Base-by-base conservation (phyloP, 2,888 invertebrate species). In the Rhagonycha fulva region DNA sequence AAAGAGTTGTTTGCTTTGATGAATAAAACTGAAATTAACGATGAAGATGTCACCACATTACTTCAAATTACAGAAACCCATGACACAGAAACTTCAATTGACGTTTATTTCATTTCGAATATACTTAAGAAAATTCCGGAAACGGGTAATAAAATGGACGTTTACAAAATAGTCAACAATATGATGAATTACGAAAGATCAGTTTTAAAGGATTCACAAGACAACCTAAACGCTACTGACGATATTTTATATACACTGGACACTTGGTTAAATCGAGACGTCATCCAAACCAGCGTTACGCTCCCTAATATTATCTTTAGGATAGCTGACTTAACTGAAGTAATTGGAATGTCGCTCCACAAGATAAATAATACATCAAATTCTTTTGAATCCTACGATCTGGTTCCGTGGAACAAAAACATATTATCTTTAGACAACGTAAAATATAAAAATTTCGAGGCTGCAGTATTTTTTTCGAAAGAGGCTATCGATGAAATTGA, bases 211-310 rank as follows among this genome's bases (percentile, higher is more conserved):
- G 68, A 72, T 12, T 70, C 90, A 79, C 88, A 90, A 9, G 88
- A 88, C 83, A 88, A 88, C 14, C 87, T 92, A 70, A 92, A 92
- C 85, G 91, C 92, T 10, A 92, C 92, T 2, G 92, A 92, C 83
- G 89, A 89, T 10, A 88, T 92, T 75, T 85, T 92, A 66, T 91
- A 91, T 81, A 89, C 90, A 14, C 87, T 92, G 47, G 91, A 90
- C 82, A 87, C 87, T 76, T 88, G 91, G 19, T 88, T 92, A 78
- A 89, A 90, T 83, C 85, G 88, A 0, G 14, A 60, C 19, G 10
- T 10, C 2, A 5, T 26, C 4, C 24, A 47, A 28, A 47, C 19
- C 0, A 30, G 26, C 28, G 11, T 14, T 67, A 67, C 67, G 26
- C 7, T 67, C 24, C 26, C 12, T 1, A 63, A 79, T 28, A 30